Base-by-base conservation (phyloP, 1,140 invertebrate species). In the Heliconius hewitsoni region DNA sequence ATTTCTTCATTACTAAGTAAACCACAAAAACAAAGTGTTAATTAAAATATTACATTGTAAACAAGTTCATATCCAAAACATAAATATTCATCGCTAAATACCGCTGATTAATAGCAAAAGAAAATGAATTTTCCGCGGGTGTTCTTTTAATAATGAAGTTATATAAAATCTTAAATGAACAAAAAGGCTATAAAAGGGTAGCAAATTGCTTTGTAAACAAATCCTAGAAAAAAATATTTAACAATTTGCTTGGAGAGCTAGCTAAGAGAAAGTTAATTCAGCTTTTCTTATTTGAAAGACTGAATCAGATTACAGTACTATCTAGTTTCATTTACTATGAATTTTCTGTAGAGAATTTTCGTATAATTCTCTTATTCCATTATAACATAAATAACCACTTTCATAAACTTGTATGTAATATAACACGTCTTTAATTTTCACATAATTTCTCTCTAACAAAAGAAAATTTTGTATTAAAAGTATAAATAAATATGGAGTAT, bases 141-240 rank as follows among this genome's bases (percentile, higher is more conserved):
- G 60, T 46, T 76, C 30, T 42, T 76, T 50, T 76, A 76, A 37
- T 37, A 37, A 76, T 76, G 60, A 76, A 76, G 74, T 42, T 76
- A 60, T 71, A 76, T 71, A 70, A 76, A 71, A 76, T 71, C 60
- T 46, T 70, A 70, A 42, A 76, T 71, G 74, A 71, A 71, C 74
- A 23, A 23, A 34, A 30, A 75, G 74, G 55, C 57, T 57, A 75
- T 19, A 73, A 78, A 78, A 73, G 71, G 55, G 77, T 74, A 42
- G 30, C 73, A 74, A 79, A 79, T 66, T 60, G 23, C 73, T 74
- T 37, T 70, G 72, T 79, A 79, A 74, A 73, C 76, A 74, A 74
- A 79, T 79, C 37, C 52, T 19, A 70, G 72, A 42, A 78, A 79
- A 78, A 79, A 77, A 57, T 27, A 71, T 77, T 70, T 66, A n/a